Base-by-base conservation (phyloP, 2,888 invertebrate genomes). In the Ennomos erosarius region DNA sequence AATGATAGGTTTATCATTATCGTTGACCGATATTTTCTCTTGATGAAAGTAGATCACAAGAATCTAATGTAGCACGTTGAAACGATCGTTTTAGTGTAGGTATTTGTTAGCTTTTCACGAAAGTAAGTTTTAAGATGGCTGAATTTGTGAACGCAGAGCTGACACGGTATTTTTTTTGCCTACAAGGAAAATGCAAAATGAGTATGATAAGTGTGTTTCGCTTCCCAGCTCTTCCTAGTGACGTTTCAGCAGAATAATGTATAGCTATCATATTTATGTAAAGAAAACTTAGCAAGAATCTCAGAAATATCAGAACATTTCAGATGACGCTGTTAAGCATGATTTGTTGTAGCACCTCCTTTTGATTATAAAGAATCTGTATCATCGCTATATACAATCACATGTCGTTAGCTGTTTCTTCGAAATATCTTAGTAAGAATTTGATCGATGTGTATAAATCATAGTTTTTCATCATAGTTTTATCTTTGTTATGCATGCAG, bases 1-100 rank as follows among this genome's bases (percentile, higher is more conserved):
- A 44, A 52, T 51, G 47, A 60, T 10, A 16, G 16, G 16, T 16
- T 16, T 16, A 37, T 16, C 55, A 60, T 60, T 51, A 42, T 47
- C 43, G n/a, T 49, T 59, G 55, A 55, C 55, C 59, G 47, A 60
- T 55, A 51, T 60, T 52, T 36, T 51, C 55, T 43, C 16, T 33
- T 10, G 34, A 38, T 49, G 46, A 51, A 60, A 55, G 59, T 60
- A 52, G 59, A 60, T 60, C 39, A 42, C 49, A 37, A 40, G 39
- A 59, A 45, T 40, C 26, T 26, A 26, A 26, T 26, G 26, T 26
- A 26, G 26, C 6, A 26, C 26, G 6, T 26, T 26, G 5, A 26
- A 26, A 26, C 6, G 26, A 26, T 26, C 6, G 26, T 5, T 26
- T n/a, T n/a, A n/a, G n/a, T n/a, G n/a, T n/a, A n/a, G n/a, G n/a